Evolutionary conservation across 2,113 vertebrate genomes (phyloP).

Genomic region (Furnarius figulus): DNA sequence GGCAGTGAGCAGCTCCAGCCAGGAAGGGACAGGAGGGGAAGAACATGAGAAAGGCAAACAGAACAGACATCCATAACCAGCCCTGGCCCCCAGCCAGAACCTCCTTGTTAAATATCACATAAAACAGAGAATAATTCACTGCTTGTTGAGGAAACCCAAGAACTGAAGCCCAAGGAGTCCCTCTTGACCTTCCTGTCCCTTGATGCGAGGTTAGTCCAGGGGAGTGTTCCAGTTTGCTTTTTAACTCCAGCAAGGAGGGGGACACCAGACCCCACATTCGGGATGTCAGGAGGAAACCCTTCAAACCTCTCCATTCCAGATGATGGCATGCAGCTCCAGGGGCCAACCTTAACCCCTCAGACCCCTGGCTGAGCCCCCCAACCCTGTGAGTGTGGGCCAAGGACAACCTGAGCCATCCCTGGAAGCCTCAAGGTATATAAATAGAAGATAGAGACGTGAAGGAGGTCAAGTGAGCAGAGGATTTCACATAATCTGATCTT

Average conservation of each 20-base stretch:
- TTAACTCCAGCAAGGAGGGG: not conserved
- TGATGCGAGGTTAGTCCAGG: not conserved
- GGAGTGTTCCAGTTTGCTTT: not conserved
- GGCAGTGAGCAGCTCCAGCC: not conserved
- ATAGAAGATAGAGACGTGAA: conserved; percentile 56
- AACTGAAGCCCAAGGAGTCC: not conserved
- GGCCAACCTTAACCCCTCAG: not conserved
- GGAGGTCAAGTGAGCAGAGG: conserved; percentile 56
- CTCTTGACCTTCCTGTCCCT: not conserved
- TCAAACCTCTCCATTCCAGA: not conserved
- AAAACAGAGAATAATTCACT: not conserved
- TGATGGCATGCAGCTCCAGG: not conserved
- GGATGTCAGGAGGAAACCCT: not conserved
- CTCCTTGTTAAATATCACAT: not conserved
- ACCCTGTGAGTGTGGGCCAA: not conserved
- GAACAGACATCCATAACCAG: not conserved
- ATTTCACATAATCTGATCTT: conserved; percentile 61
- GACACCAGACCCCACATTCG: accelerated
- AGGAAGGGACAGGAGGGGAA: not conserved
- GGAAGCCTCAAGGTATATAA: conserved; percentile 41
- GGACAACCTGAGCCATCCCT: not conserved
- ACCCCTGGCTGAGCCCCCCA: not conserved
- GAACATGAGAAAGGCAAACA: conserved; percentile 8
- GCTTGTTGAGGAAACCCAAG: not conserved
- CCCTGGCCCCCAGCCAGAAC: not conserved